These are phyloP conservation scores for Hyla sarda DNA, from an alignment of 2,113 vertebrate species.

Conservation along the genomic window DNA sequence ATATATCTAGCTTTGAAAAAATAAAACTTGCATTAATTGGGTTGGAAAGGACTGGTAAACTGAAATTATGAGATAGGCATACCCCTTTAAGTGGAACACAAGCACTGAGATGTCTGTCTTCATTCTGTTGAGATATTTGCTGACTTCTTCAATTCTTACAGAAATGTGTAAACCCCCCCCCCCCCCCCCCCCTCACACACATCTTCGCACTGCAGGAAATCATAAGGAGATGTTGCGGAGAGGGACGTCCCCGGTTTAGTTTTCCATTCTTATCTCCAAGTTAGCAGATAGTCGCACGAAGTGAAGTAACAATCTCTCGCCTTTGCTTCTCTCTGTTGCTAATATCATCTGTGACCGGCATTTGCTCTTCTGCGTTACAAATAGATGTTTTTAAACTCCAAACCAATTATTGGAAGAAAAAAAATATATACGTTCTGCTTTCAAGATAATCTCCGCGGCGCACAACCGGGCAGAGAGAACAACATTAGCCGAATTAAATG, in stretches of 20 bases:
- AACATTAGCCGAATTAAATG: conserved; percentile 24
- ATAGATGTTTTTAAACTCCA: conserved; percentile 48
- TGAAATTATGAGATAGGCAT: too few relatives aligned
- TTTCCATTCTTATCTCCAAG: conserved; percentile 43
- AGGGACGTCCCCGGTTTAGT: neutral
- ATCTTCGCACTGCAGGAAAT: neutral
- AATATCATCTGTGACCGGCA: conserved; percentile 5
- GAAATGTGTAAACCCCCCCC: neutral
- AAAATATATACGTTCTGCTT: conserved; percentile 22
- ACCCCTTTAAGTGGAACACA: neutral
- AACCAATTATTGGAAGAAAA: conserved; percentile 53
- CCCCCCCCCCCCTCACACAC: too few relatives aligned
- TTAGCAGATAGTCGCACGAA: conserved; percentile 14
- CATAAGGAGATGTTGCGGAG: neutral
- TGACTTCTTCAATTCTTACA: neutral
- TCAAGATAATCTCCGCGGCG: conserved; percentile 41
- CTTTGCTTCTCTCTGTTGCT: conserved; percentile 18
- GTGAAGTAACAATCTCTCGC: neutral
- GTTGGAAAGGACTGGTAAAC: too few relatives aligned
- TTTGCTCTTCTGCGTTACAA: conserved; percentile 15
- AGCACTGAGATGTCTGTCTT: neutral
- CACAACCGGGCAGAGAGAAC: conserved; percentile 15
- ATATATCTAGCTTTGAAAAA: too few relatives aligned
- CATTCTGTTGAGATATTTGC: neutral
- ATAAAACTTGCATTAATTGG: too few relatives aligned